These are phyloP conservation scores for Sarcophaga peregrina DNA, from an alignment of 1,140 invertebrate genomes.

Conservation along the genomic window DNA sequence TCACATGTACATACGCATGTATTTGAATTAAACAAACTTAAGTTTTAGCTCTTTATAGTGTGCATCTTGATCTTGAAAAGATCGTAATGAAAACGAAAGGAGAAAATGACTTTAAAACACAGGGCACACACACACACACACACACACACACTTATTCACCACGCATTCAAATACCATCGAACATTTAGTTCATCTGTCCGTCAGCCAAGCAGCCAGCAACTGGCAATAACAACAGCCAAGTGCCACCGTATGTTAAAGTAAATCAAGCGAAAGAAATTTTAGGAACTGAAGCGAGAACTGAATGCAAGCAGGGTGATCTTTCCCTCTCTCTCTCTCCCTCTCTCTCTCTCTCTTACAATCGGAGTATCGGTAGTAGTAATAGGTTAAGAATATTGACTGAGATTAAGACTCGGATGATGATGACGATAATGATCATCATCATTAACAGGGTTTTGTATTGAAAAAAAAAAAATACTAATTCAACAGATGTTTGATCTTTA, in stretches of 20 bases:
- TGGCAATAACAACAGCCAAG: not conserved
- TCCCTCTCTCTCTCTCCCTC: too few relatives aligned
- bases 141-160: too few relatives aligned
- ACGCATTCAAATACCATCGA: too few relatives aligned
- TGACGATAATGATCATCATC: not conserved
- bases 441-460: not conserved
- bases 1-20: not conserved
- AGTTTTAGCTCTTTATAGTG: not conserved
- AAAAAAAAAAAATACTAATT: not conserved
- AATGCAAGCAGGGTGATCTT: too few relatives aligned
- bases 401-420: not conserved
- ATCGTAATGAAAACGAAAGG: slow-evolving; percentile 41
- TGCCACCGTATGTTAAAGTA: slow-evolving; percentile 19
- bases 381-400: not conserved
- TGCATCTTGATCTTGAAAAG: not conserved
- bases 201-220: not conserved
- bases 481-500: not conserved
- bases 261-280: not conserved
- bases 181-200: not conserved
- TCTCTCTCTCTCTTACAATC: too few relatives aligned
- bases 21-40: not conserved
- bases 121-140: too few relatives aligned
- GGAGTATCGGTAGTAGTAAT: too few relatives aligned
- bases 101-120: slow-evolving; percentile 27
- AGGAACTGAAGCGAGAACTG: too few relatives aligned